Evolutionary conservation across 2,888 invertebrate species (phyloP), one percentile per base, ranked within the genome.

Genomic region (Cynaeus angustus): DNA sequence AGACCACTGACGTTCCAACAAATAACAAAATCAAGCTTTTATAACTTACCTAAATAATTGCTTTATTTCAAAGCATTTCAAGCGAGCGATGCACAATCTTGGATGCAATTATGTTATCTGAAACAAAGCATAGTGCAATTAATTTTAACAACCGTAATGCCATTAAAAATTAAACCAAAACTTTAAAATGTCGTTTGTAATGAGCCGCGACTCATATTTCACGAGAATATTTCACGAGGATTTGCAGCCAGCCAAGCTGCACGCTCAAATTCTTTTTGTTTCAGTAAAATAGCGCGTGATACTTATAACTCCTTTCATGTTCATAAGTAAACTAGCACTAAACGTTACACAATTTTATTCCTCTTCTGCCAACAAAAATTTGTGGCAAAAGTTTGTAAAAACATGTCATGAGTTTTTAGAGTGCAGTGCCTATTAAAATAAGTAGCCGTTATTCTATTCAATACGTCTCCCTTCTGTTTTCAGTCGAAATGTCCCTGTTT

Each of bases 91-190:
- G 52, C 37, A 58, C 43, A 50, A 62, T 61, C 50, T 55, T 30
- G 61, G 43, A 28, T 61, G 64, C 55, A 59, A 68, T 72, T 70
- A 71, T 38, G 66, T 70, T 62, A 72, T 70, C 77, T 77, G 75
- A 16, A 75, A 77, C 61, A 70, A 73, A 67, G 67, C 64, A 71
- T 10, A 62, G 48, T 56, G 50, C 30, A 72, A 68, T 62, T 53
- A 68, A 62, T 70, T 52, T 62, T 66, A 59, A 70, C 61, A 55
- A 68, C 53, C 37, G 50, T 38, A 45, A 62, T 43, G 45, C 46
- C 41, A 13, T 58, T 61, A 43, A 45, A 66, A 73, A 72, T 72
- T 72, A 67, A 72, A 72, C 26, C 37, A 61, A 58, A 67, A 67
- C 62, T 68, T 55, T 48, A 21, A 61, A 67, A 52, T 45, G 67